Evolutionary conservation across 35 echinoderm and acorn worm species (phyloP), one percentile per base, ranked within the genome.

Genomic region (Diadema setosum): DNA sequence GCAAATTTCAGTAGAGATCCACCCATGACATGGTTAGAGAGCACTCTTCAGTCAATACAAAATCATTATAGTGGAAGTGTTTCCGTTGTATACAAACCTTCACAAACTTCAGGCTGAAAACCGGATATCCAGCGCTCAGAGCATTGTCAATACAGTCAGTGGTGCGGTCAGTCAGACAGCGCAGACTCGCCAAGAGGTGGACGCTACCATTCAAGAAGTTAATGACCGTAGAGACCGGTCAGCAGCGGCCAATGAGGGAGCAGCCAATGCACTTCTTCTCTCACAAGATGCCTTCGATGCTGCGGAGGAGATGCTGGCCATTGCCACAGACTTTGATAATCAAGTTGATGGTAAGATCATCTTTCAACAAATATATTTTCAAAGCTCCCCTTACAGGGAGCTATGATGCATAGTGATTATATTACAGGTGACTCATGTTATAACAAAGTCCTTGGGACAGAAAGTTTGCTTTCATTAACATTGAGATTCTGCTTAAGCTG

Each of bases 281-380:
- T 88, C 90, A 5, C 56, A 44, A 26, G 41, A 91, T 1, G 70
- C 90, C 7, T 96, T 96, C 55, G 46, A 39, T 21, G 81, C 78
- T 4, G 94, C 94, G 1, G 81, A 89, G 70, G 90, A 88, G 45
- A 91, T 92, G 90, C 42, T 84, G 27, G 11, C 49, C 0, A 78
- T 90, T 35, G 40, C 90, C 12, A 24, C n/a, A 41, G 48, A 86
- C 30, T 94, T 94, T 80, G 46, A 84, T n/a, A 84, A 21, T 33
- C 83, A 90, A 58, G 56, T 75, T 40, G 57, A 35, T 59, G 88
- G 93, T 94, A 32, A 50, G 25, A n/a, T n/a, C n/a, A n/a, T n/a
- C n/a, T n/a, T n/a, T n/a, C n/a, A n/a, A n/a, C n/a, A n/a, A n/a
- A n/a, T n/a, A n/a, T n/a, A n/a, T n/a, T n/a, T n/a, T n/a, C n/a